Base-by-base conservation (phyloP, 2,888 invertebrate genomes). In the Camptogramma bilineatum region DNA sequence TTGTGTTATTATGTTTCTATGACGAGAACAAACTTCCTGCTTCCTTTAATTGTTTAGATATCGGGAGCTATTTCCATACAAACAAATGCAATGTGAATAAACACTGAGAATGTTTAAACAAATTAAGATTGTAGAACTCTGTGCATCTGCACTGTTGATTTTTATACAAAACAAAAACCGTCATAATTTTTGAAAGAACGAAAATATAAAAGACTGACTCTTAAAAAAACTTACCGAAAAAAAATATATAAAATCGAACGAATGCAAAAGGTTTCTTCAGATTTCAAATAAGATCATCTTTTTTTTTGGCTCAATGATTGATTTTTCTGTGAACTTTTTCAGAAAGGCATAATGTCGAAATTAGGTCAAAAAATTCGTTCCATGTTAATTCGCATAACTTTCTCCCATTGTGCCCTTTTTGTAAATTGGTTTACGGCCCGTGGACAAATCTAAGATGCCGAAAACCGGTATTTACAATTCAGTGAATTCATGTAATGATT, bases 361-460 rank as follows among this genome's bases (percentile, higher is more conserved):
- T 31, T 50, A 42, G 55, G 56, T 64, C 63, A 66, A 57, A 66
- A 51, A 34, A 72, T 68, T 59, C 7, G 67, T 58, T 64, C 62
- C 56, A 62, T 39, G 47, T 13, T 55, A 61, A 19, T 60, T 52
- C 52, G 53, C 65, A 69, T 53, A 51, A 64, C 70, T 77, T 76
- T 77, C 71, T 66, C 51, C 58, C 21, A 59, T 62, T 51, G 51
- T 58, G 47, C 68, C 62, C 57, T 73, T 72, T 67, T 71, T 44
- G 72, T 69, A 73, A 75, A 82, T 80, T 78, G 79, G 79, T 72
- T 74, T 73, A 81, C 81, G 84, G 81, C 70, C 83, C 85, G 69
- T 86, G 83, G 83, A 85, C 78, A 79, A 75, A 82, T 80, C 78
- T 78, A 77, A 78, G 77, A 75, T 75, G 80, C 81, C 79, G 72